Conservation (phyloP, 1,140 invertebrate genomes). For the Leptopilina clavipes region DNA sequence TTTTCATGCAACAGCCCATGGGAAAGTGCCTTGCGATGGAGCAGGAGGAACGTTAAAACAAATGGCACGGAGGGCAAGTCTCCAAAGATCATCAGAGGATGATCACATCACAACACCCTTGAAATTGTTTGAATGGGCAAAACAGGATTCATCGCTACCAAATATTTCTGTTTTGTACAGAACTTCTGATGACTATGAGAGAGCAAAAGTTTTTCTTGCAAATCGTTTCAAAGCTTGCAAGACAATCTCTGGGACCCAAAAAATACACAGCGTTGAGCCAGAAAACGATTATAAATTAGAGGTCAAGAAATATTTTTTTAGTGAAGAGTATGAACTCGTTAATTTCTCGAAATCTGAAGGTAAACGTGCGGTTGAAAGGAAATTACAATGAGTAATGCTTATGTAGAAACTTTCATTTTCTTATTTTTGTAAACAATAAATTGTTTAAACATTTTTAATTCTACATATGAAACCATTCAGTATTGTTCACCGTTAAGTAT, state of each 20-base stretch:
- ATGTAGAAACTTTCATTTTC: no score
- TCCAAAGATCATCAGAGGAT: conserved; percentile 42
- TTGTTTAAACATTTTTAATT: no score
- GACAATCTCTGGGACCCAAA: neutral
- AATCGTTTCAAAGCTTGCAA: conserved; percentile 37
- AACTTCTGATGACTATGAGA: conserved; percentile 11
- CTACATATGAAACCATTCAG: no score
- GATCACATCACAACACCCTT: conserved; percentile 38
- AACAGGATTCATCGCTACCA: conserved; percentile 2
- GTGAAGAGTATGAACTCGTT: no score
- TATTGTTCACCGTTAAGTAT: no score
- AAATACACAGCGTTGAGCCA: neutral
- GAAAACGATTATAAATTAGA: no score
- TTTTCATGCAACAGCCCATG: conserved; percentile 20
- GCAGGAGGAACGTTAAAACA: conserved; percentile 44
- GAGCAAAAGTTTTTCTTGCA: conserved; percentile 12
- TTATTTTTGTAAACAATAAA: no score
- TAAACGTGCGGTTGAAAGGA: no score
- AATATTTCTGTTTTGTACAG: conserved; percentile 40
- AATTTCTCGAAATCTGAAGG: no score
- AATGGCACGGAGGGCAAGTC: conserved; percentile 41
- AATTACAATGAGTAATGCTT: no score
- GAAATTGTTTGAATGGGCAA: conserved; percentile 38
- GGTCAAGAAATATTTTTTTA: no score
- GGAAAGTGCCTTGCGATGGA: conserved; percentile 46